phyloP scores from a whole-genome alignment of 2,888 invertebrate species.

The Diachrysia chrysitis region DNA sequence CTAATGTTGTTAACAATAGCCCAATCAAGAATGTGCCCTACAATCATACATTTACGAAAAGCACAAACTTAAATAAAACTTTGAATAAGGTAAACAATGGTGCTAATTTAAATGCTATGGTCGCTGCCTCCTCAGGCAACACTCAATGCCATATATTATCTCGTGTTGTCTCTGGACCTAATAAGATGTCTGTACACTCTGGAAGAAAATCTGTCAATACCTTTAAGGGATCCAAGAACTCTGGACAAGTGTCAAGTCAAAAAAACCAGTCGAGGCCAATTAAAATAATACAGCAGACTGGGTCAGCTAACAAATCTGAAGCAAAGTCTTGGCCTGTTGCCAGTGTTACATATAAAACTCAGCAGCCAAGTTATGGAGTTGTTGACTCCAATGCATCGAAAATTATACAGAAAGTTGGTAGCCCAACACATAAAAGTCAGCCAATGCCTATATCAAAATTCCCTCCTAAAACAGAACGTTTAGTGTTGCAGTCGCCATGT shows the following conservation, averaged over 20 bases:
- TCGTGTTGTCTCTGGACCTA: conserved; percentile 85
- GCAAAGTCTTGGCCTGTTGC: conserved; percentile 82
- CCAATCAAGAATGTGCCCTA: conserved; percentile 84
- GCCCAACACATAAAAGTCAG: conserved; percentile 80
- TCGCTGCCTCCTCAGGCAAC: conserved; percentile 80
- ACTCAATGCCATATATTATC: conserved; percentile 86
- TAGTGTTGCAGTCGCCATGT: conserved; percentile 84
- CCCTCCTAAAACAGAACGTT: conserved; percentile 78
- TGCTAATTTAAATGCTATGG: conserved; percentile 85
- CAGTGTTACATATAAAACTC: conserved; percentile 80
- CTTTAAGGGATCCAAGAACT: conserved; percentile 80
- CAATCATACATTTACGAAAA: conserved; percentile 81
- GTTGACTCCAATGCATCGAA: conserved; percentile 80
- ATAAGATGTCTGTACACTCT: conserved; percentile 85
- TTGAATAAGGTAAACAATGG: conserved; percentile 85
- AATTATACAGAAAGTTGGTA: conserved; percentile 85
- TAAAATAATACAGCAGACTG: conserved; percentile 88
- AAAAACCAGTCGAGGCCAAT: conserved; percentile 87
- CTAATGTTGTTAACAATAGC: conserved; percentile 79
- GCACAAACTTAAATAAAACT: conserved; percentile 81
- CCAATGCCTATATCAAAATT: conserved; percentile 75
- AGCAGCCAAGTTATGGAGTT: conserved; percentile 75
- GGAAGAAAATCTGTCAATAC: conserved; percentile 82
- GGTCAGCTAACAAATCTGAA: conserved; percentile 80
- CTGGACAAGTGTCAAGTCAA: conserved; percentile 73